phyloP scores from a whole-genome alignment of 1,140 invertebrate genomes.

The Diorhabda elongata region DNA sequence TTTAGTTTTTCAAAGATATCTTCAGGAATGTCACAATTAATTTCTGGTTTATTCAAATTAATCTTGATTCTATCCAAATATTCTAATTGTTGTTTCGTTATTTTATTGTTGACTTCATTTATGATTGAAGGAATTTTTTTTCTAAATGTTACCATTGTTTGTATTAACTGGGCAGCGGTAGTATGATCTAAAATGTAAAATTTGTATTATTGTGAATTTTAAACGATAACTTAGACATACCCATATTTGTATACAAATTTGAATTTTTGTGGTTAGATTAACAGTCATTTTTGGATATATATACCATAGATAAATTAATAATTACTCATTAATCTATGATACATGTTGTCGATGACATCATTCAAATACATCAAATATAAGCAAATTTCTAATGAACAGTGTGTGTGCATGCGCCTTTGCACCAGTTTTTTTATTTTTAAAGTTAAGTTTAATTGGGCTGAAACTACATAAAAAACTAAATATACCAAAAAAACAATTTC shows the following conservation, averaged over 20 bases:
- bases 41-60: background rate
- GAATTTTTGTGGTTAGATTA: background rate
- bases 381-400: too few species aligned
- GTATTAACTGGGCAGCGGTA: background rate
- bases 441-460: too few species aligned
- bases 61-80: background rate
- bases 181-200: background rate
- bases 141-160: background rate
- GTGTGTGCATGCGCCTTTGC: too few species aligned
- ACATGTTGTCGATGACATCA: too few species aligned
- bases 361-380: too few species aligned
- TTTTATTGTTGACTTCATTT: background rate
- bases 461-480: too few species aligned
- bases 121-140: background rate
- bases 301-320: background rate
- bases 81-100: background rate
- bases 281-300: background rate
- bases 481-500: too few species aligned
- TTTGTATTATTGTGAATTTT: background rate
- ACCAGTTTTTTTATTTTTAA: too few species aligned
- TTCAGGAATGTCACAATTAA: slow-evolving; percentile 4
- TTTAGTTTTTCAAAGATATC: background rate
- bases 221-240: background rate
- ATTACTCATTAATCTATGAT: background rate
- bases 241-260: background rate